Percentiles rank a stretch among this genome's conserved stretches.
phyloP scores from a whole-genome alignment of 2,113 vertebrate species.

The Poeciliopsis retropinna region DNA sequence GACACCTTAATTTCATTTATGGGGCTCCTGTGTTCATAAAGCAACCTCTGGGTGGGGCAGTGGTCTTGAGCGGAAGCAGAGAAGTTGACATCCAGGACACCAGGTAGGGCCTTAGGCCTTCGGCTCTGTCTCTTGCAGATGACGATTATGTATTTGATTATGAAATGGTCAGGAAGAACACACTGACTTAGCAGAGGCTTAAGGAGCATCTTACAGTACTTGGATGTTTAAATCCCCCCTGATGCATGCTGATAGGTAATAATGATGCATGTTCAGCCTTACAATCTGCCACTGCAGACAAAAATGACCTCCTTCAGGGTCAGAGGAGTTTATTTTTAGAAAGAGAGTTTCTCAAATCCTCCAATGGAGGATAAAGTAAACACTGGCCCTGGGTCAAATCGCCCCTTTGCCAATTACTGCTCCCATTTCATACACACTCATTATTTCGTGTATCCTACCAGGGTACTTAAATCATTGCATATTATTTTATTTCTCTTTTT shows the following conservation, averaged over 20 bases:
- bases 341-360: constrained; percentile 28
- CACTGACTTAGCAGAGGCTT: constrained; percentile 78
- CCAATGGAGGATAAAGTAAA: constrained; percentile 7
- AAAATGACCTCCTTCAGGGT: constrained; percentile 72
- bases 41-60: constrained; percentile 82
- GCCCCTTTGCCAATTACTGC: neutral
- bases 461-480: neutral
- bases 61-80: constrained; percentile 75
- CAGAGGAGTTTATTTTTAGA: constrained; percentile 54
- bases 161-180: constrained; percentile 78
- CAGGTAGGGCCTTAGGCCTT: constrained; percentile 72
- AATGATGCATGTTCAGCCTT: constrained; percentile 66
- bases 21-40: constrained; percentile 83
- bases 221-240: constrained; percentile 71
- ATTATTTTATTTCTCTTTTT: too few species aligned
- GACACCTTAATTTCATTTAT: constrained; percentile 90
- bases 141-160: constrained; percentile 77
- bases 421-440: neutral
- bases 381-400: neutral
- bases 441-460: neutral
- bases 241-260: constrained; percentile 75
- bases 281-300: constrained; percentile 65
- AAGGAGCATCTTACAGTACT: constrained; percentile 66
- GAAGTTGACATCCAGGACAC: constrained; percentile 73
- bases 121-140: constrained; percentile 59